A percentile compares a stretch with the other conserved stretches of the same genome.
phyloP scores from a whole-genome alignment of 2,888 invertebrate species.

The Chloroclysta siterata region DNA sequence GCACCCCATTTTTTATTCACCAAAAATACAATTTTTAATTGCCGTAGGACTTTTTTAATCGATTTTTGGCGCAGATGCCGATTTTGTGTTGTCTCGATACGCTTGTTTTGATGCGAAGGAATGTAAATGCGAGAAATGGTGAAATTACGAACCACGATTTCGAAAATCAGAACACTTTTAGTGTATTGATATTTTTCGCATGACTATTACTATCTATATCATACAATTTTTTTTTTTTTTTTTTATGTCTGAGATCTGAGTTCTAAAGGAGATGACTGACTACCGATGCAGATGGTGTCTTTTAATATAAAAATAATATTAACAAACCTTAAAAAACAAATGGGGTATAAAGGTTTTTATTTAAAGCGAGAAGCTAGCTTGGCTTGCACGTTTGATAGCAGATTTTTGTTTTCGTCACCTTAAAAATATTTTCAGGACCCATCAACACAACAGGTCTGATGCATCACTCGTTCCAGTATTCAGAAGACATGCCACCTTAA shows the following conservation, averaged over 20 bases:
- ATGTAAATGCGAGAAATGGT: conserved; percentile 7
- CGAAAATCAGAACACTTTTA: too few species aligned
- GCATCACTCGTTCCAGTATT: background rate
- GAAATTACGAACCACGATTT: background rate
- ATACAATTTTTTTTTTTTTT: too few species aligned
- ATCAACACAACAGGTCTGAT: background rate
- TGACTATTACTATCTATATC: too few species aligned
- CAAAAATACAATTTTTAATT: conserved; percentile 69
- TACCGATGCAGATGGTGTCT: too few species aligned
- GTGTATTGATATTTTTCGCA: too few species aligned
- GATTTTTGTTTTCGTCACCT: too few species aligned
- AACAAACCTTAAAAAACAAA: too few species aligned
- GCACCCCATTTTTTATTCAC: conserved; percentile 51
- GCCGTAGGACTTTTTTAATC: conserved; percentile 60
- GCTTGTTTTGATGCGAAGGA: conserved; percentile 19
- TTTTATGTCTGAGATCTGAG: too few species aligned
- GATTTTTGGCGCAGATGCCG: conserved; percentile 47
- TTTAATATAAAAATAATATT: too few species aligned
- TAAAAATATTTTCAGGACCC: background rate
- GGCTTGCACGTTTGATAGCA: too few species aligned
- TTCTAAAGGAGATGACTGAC: too few species aligned
- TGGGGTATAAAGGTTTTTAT: too few species aligned
- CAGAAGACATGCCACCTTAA: background rate
- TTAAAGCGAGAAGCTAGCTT: background rate
- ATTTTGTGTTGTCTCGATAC: conserved; percentile 33